Evolutionary conservation across 2,888 invertebrate genomes (phyloP).

Genomic region (Coecobrya sp.): DNA sequence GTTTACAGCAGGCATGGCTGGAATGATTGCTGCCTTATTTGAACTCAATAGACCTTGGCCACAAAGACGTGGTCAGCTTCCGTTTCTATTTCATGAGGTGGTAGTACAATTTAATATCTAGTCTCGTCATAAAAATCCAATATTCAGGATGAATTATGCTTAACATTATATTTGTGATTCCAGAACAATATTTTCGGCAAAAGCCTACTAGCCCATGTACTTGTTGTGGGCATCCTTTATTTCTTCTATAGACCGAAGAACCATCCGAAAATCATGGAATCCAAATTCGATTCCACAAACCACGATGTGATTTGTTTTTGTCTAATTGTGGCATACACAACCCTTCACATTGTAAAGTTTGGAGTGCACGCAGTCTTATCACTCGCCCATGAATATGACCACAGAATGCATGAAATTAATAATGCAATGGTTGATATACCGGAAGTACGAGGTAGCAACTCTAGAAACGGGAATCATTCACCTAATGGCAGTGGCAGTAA

Average conservation of each 20-base stretch:
- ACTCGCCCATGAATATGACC: conserved; percentile 56
- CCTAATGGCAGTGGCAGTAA: neutral
- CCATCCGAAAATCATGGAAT: neutral
- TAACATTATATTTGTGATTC: neutral
- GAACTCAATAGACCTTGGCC: conserved; percentile 76
- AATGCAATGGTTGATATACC: neutral
- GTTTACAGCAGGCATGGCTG: conserved; percentile 64
- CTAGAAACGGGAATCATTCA: neutral
- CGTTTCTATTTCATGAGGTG: conserved; percentile 69
- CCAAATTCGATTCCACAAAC: conserved; percentile 66
- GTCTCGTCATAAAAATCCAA: neutral
- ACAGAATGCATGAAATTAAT: conserved; percentile 16
- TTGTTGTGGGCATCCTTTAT: conserved; percentile 58
- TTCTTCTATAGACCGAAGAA: conserved; percentile 56
- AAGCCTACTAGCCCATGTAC: conserved; percentile 44
- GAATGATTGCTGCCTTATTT: conserved; percentile 72
- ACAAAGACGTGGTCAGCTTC: conserved; percentile 53
- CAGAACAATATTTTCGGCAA: conserved; percentile 76
- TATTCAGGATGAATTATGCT: no score
- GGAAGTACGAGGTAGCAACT: neutral
- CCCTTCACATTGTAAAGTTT: conserved; percentile 66
- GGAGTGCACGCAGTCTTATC: conserved; percentile 59
- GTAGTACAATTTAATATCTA: conserved; percentile 1
- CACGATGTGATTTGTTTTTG: conserved; percentile 54
- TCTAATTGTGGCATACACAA: conserved; percentile 61